A percentile compares a stretch with the other conserved stretches of the same genome.
phyloP scores from a whole-genome alignment of 2,888 invertebrate species.

The Pterobdella sp. region DNA sequence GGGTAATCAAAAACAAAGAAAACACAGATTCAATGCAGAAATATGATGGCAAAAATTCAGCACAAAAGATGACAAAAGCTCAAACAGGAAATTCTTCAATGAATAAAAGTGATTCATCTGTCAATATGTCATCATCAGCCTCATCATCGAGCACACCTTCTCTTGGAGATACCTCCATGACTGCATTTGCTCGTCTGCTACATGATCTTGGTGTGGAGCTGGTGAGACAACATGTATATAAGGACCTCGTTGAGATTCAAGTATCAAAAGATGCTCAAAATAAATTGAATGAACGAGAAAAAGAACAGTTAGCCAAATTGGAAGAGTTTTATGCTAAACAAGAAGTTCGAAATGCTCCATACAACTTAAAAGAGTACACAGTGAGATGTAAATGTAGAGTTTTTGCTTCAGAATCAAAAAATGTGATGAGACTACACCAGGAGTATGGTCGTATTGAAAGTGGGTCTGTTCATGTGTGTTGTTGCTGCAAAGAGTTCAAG shows the following conservation, averaged over 20 bases:
- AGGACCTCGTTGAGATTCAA: constrained; percentile 80
- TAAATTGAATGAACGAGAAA: constrained; percentile 57
- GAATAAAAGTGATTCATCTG: not conserved
- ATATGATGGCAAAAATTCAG: not conserved
- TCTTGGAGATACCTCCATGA: constrained; percentile 22
- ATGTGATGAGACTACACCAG: constrained; percentile 35
- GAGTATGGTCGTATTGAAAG: constrained; percentile 34
- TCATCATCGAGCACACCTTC: constrained; percentile 9
- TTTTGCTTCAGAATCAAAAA: constrained; percentile 32
- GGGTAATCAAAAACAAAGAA: not conserved
- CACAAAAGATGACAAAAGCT: not conserved
- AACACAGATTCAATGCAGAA: not conserved
- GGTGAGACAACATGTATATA: constrained; percentile 85
- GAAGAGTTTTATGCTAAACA: constrained; percentile 37
- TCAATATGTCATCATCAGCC: not conserved
- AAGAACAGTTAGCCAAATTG: constrained; percentile 61
- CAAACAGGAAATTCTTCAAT: not conserved
- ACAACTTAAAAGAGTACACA: constrained; percentile 21
- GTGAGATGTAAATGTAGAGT: constrained; percentile 29
- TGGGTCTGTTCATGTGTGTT: constrained; percentile 28
- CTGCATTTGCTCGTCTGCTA: constrained; percentile 74
- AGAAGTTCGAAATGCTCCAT: constrained; percentile 28
- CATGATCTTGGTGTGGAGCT: constrained; percentile 81
- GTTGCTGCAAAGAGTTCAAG: constrained; percentile 29
- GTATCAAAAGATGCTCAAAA: constrained; percentile 60